Evolutionary conservation across 1,140 invertebrate species (phyloP).

Genomic region (Riptortus pedestris): DNA sequence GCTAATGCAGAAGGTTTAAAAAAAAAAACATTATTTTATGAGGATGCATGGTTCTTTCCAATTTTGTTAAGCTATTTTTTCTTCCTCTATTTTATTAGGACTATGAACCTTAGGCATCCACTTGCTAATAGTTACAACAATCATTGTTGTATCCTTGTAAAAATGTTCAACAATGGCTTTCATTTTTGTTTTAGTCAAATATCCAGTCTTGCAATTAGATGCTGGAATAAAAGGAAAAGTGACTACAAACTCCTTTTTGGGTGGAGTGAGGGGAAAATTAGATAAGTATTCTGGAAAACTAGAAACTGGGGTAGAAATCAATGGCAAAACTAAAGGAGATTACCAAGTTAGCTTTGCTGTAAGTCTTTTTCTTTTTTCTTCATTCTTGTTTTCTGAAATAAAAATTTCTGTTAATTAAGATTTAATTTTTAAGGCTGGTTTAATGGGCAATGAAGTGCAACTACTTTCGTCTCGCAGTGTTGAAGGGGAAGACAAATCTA

Average conservation of each 20-base stretch:
- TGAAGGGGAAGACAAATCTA: conserved; percentile 45
- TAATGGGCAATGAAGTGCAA: conserved; percentile 43
- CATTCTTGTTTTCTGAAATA: conserved; percentile 3
- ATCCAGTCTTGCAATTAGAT: conserved; percentile 28
- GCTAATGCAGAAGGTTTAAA: too few relatives aligned
- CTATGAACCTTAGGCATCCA: too few relatives aligned
- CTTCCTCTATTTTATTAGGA: too few relatives aligned
- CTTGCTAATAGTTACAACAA: too few relatives aligned
- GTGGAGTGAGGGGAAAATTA: conserved; percentile 21
- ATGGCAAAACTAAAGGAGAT: background rate
- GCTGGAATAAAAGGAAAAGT: conserved; percentile 1
- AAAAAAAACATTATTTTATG: too few relatives aligned
- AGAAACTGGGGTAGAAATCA: background rate
- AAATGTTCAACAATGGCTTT: too few relatives aligned
- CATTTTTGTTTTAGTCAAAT: conserved; percentile 20
- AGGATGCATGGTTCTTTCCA: too few relatives aligned
- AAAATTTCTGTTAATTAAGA: background rate
- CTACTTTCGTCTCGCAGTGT: conserved; percentile 45
- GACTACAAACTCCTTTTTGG: conserved; percentile 20
- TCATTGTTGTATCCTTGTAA: too few relatives aligned
- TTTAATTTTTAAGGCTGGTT: conserved; percentile 33
- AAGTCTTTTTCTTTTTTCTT: background rate
- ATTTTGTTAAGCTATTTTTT: too few relatives aligned
- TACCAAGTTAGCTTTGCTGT: background rate
- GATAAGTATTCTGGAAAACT: conserved; percentile 23